Evolutionary conservation across 2,113 vertebrate species (phyloP), one percentile per base, ranked within the genome.

Genomic region (Pycnonotus jocosus): DNA sequence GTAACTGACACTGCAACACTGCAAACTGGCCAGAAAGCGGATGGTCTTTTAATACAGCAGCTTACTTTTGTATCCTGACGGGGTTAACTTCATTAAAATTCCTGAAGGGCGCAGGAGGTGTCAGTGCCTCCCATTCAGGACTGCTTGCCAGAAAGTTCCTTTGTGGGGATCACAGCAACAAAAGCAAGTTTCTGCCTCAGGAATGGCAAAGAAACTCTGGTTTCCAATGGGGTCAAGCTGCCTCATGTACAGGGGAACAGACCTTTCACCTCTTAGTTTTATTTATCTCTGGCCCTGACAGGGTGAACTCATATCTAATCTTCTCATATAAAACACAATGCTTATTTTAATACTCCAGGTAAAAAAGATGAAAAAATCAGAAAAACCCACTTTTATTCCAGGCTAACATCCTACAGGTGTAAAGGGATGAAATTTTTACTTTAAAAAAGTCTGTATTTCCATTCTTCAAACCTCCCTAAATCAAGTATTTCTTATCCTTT

Each of bases 41-140:
- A 87, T 54, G 45, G 44, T 25, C 70, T 82, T 87, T 42, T 87
- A 93, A 91, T 44, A 61, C 3, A 88, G 74, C 45, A 54, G 81
- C 42, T 90, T 76, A 76, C 45, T 80, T 95, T 68, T 73, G 84
- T 87, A 50, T 76, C 70, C 77, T 10, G 64, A 56, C 57, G 16
- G 3, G 3, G 83, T 54, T 87, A 85, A 85, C 87, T 90, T 95
- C 78, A 95, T 96, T 93, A 91, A 93, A 87, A 94, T 91, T 96
- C 89, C 87, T 73, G 78, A 91, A 73, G 68, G 65, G 81, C 0
- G 0, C 38, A 89, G 45, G 78, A 91, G 66, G 30, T 77, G 81
- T 77, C 87, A 92, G 73, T 58, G 78, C 86, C 79, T 90, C 79
- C 81, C 79, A 84, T 93, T 83, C n/a, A 73, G 58, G 10, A 93